These are phyloP conservation scores for Montipora foliosa DNA, from an alignment of 64 coral and sea anemone genomes.

Conservation along the genomic window DNA sequence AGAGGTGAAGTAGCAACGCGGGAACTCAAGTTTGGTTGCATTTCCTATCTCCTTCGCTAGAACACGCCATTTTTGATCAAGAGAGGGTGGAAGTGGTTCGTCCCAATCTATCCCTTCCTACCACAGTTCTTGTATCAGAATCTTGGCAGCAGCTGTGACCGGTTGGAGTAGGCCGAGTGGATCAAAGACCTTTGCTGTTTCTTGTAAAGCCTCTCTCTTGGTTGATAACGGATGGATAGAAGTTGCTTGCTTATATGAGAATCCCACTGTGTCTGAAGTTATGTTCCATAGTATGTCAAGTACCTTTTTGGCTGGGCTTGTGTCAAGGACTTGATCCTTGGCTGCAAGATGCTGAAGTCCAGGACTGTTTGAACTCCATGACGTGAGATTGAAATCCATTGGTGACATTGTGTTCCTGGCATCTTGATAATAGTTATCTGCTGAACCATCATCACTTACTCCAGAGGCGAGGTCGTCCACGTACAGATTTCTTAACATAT, in stretches of 20 bases:
- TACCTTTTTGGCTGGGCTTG: too few species aligned
- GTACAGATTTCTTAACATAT: conserved; percentile 29
- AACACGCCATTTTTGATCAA: not conserved
- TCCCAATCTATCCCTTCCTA: too few species aligned
- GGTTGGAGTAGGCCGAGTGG: not conserved
- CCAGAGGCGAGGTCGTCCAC: conserved; percentile 34
- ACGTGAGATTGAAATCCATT: not conserved
- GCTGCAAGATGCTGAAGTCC: too few species aligned
- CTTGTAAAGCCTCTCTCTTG: not conserved
- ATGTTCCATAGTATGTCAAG: too few species aligned
- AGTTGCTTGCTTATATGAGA: too few species aligned
- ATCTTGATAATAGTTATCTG: not conserved
- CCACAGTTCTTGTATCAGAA: too few species aligned
- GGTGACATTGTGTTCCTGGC: not conserved
- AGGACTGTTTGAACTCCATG: not conserved
- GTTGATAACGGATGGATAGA: not conserved
- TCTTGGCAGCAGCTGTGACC: too few species aligned
- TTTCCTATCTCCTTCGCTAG: conserved; percentile 27
- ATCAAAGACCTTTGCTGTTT: conserved; percentile 2
- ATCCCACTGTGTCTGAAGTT: too few species aligned
- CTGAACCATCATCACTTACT: not conserved
- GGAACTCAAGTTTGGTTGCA: conserved; percentile 9
- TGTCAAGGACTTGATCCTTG: too few species aligned
- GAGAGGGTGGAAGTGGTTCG: too few species aligned
- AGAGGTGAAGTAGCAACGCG: not conserved